These are phyloP conservation scores for Eupithecia subumbrata DNA, from an alignment of 2,888 invertebrate species.

Conservation along the genomic window DNA sequence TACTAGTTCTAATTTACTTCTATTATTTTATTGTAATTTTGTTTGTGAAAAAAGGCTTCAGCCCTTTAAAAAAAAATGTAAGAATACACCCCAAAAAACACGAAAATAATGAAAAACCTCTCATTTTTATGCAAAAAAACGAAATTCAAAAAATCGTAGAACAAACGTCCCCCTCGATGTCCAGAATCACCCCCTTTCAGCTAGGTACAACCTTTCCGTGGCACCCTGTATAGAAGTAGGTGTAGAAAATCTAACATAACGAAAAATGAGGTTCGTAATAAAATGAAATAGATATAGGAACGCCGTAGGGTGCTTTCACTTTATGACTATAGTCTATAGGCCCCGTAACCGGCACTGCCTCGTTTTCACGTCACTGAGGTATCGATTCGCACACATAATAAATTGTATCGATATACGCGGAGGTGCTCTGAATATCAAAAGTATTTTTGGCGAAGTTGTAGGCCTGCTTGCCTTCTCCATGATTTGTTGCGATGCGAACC, in stretches of 20 bases:
- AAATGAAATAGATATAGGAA: constrained; percentile 57
- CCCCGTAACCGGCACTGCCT: constrained; percentile 52
- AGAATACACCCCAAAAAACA: too few species aligned
- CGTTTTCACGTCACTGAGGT: constrained; percentile 53
- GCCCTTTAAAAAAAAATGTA: too few species aligned
- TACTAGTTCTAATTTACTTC: too few species aligned
- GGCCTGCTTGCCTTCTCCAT: constrained; percentile 5
- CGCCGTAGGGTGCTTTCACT: constrained; percentile 53
- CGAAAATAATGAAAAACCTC: too few species aligned
- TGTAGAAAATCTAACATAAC: constrained; percentile 2
- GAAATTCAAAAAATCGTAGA: too few species aligned
- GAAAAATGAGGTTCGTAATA: constrained; percentile 43
- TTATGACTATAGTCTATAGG: constrained; percentile 49
- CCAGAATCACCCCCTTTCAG: too few species aligned
- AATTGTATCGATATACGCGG: constrained; percentile 45
- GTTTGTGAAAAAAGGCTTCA: too few species aligned
- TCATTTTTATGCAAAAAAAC: too few species aligned
- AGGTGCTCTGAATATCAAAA: constrained; percentile 41
- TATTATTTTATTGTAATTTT: too few species aligned
- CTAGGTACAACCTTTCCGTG: too few species aligned
- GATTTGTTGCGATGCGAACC: neutral
- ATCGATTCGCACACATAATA: constrained; percentile 48
- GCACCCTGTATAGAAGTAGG: neutral
- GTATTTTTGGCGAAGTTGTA: constrained; percentile 17
- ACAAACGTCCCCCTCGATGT: too few species aligned